Percentiles rank a stretch among this genome's conserved stretches.
Evolutionary conservation across 2,797 vertebrate genomes (phyloP).

Genomic region (Dryobates pubescens): DNA sequence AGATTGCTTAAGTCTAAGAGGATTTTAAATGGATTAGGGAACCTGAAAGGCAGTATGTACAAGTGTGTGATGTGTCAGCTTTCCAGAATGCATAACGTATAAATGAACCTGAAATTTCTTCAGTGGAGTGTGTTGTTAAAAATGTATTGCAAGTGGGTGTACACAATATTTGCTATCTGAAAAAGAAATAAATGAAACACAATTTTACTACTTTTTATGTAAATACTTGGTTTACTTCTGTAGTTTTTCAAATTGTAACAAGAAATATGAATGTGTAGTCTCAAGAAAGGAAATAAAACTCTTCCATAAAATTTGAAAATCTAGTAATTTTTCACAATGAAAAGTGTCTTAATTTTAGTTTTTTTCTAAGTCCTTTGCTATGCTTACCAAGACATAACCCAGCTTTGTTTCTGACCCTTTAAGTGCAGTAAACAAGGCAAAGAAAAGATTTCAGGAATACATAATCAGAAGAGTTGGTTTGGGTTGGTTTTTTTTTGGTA

Average conservation of each 20-base stretch:
- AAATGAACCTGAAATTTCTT: background rate
- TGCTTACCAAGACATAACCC: background rate
- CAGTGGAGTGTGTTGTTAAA: background rate
- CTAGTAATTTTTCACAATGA: background rate
- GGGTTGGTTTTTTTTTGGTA: background rate
- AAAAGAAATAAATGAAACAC: background rate
- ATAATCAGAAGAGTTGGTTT: background rate
- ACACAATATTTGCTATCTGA: background rate
- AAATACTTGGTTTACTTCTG: background rate
- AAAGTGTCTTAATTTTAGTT: background rate
- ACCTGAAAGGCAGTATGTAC: background rate
- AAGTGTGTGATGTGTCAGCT: background rate
- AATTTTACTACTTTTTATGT: background rate
- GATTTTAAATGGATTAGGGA: slow-evolving; percentile 1
- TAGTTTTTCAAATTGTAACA: background rate
- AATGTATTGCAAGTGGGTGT: background rate
- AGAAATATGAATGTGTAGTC: background rate
- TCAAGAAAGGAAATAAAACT: background rate
- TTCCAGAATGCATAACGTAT: background rate
- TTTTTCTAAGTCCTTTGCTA: background rate
- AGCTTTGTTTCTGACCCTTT: background rate
- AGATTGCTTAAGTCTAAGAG: background rate
- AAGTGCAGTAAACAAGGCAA: background rate
- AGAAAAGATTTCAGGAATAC: background rate
- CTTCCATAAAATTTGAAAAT: background rate